Conservation (phyloP, 2,888 invertebrate species). For the Eretmocerus hayati region DNA sequence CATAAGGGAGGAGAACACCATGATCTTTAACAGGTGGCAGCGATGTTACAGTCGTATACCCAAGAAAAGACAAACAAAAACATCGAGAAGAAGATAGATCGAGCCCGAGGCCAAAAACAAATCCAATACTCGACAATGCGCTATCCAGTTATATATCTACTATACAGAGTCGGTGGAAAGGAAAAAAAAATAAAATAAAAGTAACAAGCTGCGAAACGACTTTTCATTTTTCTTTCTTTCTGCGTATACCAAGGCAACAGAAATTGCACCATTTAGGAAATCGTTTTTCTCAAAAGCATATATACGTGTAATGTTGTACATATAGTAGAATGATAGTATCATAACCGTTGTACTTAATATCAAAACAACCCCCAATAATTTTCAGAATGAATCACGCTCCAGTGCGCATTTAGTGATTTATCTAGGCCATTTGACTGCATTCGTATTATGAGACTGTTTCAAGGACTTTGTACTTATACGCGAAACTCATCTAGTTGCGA, state of each 20-base stretch:
- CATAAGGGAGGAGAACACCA: neutral
- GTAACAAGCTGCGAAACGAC: slow-evolving; percentile 8
- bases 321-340: too few relatives aligned
- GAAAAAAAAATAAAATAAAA: neutral
- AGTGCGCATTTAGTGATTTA: too few relatives aligned
- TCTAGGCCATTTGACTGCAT: too few relatives aligned
- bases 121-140: slow-evolving; percentile 11
- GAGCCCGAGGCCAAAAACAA: slow-evolving; percentile 12
- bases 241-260: neutral
- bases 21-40: slow-evolving; percentile 20
- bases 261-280: neutral
- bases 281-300: neutral
- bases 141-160: too few relatives aligned
- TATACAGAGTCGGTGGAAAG: neutral
- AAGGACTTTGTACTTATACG: too few relatives aligned
- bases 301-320: too few relatives aligned
- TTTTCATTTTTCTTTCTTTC: slow-evolving; percentile 11
- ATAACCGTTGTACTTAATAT: too few relatives aligned
- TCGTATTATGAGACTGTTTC: too few relatives aligned
- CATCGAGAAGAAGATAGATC: slow-evolving; percentile 13
- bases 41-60: slow-evolving; percentile 2
- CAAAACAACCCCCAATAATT: too few relatives aligned
- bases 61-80: slow-evolving; percentile 14
- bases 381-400: too few relatives aligned
- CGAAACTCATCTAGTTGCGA: too few relatives aligned